Base-by-base conservation (phyloP, 2,113 vertebrate species). In the Ursus arctos region DNA sequence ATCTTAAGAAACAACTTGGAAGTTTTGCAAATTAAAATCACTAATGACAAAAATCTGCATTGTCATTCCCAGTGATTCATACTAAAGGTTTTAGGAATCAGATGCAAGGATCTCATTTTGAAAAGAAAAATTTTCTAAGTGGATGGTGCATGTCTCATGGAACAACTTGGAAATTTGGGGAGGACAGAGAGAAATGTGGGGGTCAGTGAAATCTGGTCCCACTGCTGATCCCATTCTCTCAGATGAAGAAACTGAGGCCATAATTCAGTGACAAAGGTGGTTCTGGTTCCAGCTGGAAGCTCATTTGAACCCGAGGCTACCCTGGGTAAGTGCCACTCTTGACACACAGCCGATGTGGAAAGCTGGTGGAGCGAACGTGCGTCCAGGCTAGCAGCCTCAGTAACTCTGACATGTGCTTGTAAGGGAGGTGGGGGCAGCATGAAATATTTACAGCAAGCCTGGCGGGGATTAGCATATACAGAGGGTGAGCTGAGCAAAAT, bases 371-470 rank as follows among this genome's bases (percentile, higher is more conserved):
- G 96, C 93, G 86, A 94, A 65, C 77, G 40, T 4, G 72, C 90
- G 79, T 95, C 65, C 82, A 77, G 83, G 13, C 49, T 10, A 47
- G 95, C 83, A 40, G 47, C 84, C 77, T 90, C 92, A 6, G n/a
- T 63, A 28, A 94, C 76, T 92, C 91, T 65, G 96, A 94, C 93
- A 71, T 31, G 47, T 36, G 82, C 96, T 89, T 18, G 33, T 71
- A 31, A 33, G 67, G 82, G 67, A 86, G 31, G 36, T 47, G 7
- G 69, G 69, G 74, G 59, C 36, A n/a, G 47, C 69, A 94, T 97
- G 80, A 96, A 97, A 97, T 95, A 97, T 97, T 97, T 90, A 94
- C 83, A 43, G 47, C 16, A 31, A 82, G 89, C 82, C 96, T 87
- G 77, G 61, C 0, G 4, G 83, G 92, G 61, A 96, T 80, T 74